Conservation (phyloP, 2,888 invertebrate genomes). For the Oxyscelio sp. region DNA sequence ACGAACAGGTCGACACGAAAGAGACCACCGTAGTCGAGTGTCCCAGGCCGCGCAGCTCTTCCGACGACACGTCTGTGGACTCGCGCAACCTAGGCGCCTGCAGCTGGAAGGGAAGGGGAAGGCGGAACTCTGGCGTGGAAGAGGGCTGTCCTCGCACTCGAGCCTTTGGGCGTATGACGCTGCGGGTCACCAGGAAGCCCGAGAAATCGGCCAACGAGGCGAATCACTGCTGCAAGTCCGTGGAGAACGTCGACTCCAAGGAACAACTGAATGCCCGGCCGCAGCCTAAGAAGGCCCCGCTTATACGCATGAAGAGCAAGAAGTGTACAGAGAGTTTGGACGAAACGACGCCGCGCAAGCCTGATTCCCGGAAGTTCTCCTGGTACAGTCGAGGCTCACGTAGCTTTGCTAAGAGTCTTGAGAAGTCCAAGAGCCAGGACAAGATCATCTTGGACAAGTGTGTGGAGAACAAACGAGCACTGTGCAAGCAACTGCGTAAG, state of each 20-base stretch:
- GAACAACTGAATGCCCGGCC: slow-evolving; percentile 49
- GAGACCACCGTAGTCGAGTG: not conserved
- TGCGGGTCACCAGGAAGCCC: slow-evolving; percentile 26
- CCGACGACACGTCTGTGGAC: slow-evolving; percentile 44
- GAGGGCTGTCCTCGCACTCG: slow-evolving; percentile 4
- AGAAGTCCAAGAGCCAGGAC: slow-evolving; percentile 78
- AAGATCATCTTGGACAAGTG: slow-evolving; percentile 71
- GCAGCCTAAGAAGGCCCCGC: slow-evolving; percentile 39
- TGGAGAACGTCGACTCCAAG: slow-evolving; percentile 70
- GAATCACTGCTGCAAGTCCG: slow-evolving; percentile 33
- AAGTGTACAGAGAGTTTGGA: slow-evolving; percentile 50
- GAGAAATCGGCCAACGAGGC: slow-evolving; percentile 3
- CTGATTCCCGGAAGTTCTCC: slow-evolving; percentile 78
- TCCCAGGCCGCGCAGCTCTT: slow-evolving; percentile 31
- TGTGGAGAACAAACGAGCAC: slow-evolving; percentile 74
- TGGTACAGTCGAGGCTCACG: slow-evolving; percentile 80
- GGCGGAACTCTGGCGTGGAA: not conserved
- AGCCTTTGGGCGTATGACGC: not conserved
- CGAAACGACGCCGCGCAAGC: slow-evolving; percentile 26
- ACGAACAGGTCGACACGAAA: slow-evolving; percentile 68
- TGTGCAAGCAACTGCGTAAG: slow-evolving; percentile 82
- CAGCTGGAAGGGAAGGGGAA: slow-evolving; percentile 15
- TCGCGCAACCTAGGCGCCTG: slow-evolving; percentile 19
- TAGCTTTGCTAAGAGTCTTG: slow-evolving; percentile 70
- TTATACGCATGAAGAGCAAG: slow-evolving; percentile 36